A percentile compares a stretch with the other conserved stretches of the same genome.
phyloP scores from a whole-genome alignment of 2,113 vertebrate species.

The Malaclemys terrapin region DNA sequence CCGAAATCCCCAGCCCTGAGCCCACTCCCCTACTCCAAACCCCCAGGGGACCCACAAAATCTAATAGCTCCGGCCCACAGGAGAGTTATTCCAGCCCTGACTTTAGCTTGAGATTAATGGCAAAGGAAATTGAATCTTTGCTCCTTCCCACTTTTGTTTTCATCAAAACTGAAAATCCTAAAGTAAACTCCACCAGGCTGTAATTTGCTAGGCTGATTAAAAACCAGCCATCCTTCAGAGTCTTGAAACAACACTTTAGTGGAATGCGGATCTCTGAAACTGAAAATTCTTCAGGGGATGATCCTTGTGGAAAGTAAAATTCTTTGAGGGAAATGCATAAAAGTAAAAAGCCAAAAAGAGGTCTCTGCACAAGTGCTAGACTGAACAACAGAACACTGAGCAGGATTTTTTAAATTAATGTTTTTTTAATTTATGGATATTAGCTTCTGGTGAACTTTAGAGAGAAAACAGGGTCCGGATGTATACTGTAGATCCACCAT shows the following conservation, averaged over 20 bases:
- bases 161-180: conserved; percentile 55
- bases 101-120: conserved; percentile 55
- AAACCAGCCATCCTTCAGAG: not conserved
- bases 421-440: not conserved
- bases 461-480: not conserved
- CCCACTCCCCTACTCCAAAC: too few relatives aligned
- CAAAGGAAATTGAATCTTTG: conserved; percentile 38
- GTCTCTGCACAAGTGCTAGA: not conserved
- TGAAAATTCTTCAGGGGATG: not conserved
- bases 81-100: too few relatives aligned
- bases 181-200: conserved; percentile 43
- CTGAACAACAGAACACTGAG: not conserved
- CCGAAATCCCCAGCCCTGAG: too few relatives aligned
- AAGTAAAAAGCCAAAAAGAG: not conserved
- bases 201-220: conserved; percentile 35
- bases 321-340: not conserved
- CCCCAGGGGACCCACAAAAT: too few relatives aligned
- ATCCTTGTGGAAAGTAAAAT: not conserved
- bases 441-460: not conserved
- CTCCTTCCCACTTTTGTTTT: conserved; percentile 42
- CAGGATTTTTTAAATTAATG: not conserved
- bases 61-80: too few relatives aligned
- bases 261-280: accelerated
- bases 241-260: not conserved
- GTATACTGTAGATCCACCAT: accelerated